Base-by-base conservation (phyloP, 1,140 invertebrate genomes). In the Nomia melanderi region DNA sequence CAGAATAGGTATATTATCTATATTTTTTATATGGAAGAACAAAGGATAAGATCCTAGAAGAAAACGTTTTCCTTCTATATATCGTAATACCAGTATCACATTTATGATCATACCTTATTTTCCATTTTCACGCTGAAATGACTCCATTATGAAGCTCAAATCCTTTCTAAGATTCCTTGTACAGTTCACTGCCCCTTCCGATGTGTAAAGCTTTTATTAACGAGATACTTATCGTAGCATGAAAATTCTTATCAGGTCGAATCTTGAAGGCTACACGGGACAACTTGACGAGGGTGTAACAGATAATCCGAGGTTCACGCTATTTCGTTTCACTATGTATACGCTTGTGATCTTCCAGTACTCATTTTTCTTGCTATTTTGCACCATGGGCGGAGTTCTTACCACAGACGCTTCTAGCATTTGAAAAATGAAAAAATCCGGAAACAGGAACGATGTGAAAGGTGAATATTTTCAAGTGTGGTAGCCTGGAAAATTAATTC, bases 281-380 rank as follows among this genome's bases (percentile, higher is more conserved):
- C 63, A 27, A 41, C 56, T 60, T 50, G 39, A 76, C 65, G 54
- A 76, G 73, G 73, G 73, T 76, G 65, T 53, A 75, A 39, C 53
- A 67, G 73, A 76, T 69, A 69, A 76, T 76, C 65, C 73, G 14
- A 25, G 54, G 41, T 76, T 76, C 73, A 76, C 41, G 65, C 64
- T 53, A 70, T 65, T 75, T 59, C 64, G 73, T 75, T 75, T 64
- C 64, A 67, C 39, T 36, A 50, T 36, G 25, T 65, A 73, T 25
- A 29, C n/a, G 67, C 17, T n/a, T 25, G 27, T 25, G 47, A 33
- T 25, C 53, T 59, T 59, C 56, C 29, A 29, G 39, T 20, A 14
- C n/a, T 39, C 14, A 29, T 60, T 69, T 76, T 53, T 60, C 54
- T 41, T 12, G 17, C 20, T 56, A 41, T 27, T 71, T 77, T 44